These are phyloP conservation scores for Neofelis nebulosa DNA, from an alignment of 2,113 vertebrate genomes.

Conservation along the genomic window DNA sequence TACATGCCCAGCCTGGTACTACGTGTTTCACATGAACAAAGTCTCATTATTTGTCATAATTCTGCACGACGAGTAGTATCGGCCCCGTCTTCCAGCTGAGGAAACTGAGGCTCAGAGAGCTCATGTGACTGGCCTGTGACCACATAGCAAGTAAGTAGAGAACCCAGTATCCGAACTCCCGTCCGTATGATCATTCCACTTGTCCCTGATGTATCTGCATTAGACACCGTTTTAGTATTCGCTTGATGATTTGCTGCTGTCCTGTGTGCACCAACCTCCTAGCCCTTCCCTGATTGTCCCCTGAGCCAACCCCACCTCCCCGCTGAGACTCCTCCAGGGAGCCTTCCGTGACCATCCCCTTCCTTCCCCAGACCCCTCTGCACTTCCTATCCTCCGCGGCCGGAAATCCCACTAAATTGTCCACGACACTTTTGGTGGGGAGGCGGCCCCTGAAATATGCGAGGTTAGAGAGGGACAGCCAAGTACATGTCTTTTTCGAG, in stretches of 20 bases:
- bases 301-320: background rate
- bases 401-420: background rate
- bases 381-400: background rate
- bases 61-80: background rate
- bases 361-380: background rate
- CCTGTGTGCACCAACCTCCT: background rate
- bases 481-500: accelerated
- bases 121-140: background rate
- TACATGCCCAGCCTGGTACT: accelerated
- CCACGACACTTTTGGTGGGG: background rate
- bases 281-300: background rate
- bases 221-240: accelerated
- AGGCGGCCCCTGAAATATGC: no score
- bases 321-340: background rate
- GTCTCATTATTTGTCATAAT: background rate
- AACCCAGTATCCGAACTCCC: background rate
- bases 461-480: background rate
- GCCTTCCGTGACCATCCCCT: background rate
- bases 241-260: background rate
- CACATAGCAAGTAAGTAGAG: accelerated
- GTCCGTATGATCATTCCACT: accelerated
- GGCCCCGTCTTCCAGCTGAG: background rate
- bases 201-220: accelerated
- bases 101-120: background rate
- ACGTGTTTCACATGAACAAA: accelerated